Evolutionary conservation across 64 coral and sea anemone species (phyloP).

Genomic region (Dendrophyllia cribrosa): DNA sequence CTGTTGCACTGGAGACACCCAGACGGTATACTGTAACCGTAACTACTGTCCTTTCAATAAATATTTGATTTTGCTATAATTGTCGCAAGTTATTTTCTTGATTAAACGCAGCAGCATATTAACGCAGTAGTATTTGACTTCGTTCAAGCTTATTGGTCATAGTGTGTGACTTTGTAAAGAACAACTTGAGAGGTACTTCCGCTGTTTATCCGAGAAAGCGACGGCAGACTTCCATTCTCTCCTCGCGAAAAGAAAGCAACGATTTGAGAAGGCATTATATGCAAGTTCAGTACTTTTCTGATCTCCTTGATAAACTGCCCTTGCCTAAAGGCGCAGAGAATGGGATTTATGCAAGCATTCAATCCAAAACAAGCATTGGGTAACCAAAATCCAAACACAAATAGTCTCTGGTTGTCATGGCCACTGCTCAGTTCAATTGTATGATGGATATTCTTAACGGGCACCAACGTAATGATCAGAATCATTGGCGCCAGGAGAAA

Average conservation of each 20-base stretch:
- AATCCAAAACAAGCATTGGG: conserved; percentile 43
- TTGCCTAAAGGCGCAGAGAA: conserved; percentile 65
- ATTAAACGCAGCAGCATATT: too few relatives aligned
- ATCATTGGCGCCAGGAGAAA: conserved; percentile 49
- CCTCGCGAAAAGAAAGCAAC: not conserved
- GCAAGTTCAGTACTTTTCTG: not conserved
- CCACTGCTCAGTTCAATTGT: not conserved
- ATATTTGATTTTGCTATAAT: too few relatives aligned
- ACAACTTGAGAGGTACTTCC: not conserved
- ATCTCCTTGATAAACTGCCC: conserved; percentile 38
- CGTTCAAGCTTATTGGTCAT: not conserved
- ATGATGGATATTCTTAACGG: conserved; percentile 21
- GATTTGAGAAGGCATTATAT: not conserved
- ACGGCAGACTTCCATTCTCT: not conserved
- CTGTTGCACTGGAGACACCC: too few relatives aligned
- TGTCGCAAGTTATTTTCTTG: too few relatives aligned
- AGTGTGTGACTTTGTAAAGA: conserved; percentile 1
- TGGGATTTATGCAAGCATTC: conserved; percentile 66
- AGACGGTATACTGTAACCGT: too few relatives aligned
- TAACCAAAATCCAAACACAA: conserved; percentile 48
- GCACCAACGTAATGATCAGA: conserved; percentile 30
- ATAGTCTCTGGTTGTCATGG: not conserved
- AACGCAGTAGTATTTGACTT: too few relatives aligned
- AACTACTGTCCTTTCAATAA: too few relatives aligned
- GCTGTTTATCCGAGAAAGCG: not conserved